A percentile compares a stretch with the other conserved stretches of the same genome.
Evolutionary conservation across 2,797 vertebrate genomes (phyloP).

Genomic region (Dromococcyx pavoninus): DNA sequence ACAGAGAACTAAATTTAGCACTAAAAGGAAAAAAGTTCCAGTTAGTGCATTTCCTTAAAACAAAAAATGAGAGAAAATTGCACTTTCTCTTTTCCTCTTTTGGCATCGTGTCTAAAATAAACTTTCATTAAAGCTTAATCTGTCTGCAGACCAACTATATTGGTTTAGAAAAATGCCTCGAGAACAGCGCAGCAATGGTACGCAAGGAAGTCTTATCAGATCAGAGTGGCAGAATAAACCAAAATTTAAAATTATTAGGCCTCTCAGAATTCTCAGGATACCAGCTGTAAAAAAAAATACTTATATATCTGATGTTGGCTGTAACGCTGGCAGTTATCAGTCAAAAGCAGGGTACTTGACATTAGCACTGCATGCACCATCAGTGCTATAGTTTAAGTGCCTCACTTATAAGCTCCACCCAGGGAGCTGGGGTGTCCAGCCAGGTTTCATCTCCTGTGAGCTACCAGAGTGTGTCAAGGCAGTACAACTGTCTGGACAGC

Average conservation of each 20-base stretch:
- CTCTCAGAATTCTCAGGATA: not conserved
- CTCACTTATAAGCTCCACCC: not conserved
- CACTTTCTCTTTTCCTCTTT: not conserved
- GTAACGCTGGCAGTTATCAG: not conserved
- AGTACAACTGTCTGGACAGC: not conserved
- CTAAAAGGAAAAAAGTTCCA: not conserved
- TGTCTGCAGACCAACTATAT: not conserved
- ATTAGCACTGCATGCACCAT: not conserved
- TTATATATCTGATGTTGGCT: not conserved
- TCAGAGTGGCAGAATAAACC: not conserved
- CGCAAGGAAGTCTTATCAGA: not conserved
- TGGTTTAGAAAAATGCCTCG: not conserved
- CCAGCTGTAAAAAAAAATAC: not conserved
- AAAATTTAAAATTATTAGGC: not conserved
- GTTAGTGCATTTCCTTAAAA: not conserved
- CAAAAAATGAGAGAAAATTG: not conserved
- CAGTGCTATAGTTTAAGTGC: not conserved
- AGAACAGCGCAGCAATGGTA: not conserved
- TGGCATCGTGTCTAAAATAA: not conserved
- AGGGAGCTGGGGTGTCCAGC: not conserved
- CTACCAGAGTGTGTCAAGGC: not conserved
- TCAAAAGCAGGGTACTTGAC: not conserved
- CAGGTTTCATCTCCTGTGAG: not conserved
- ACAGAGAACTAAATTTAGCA: not conserved
- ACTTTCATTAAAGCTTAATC: conserved; percentile 1